These are phyloP conservation scores for Chelonia mydas DNA, from an alignment of 2,797 vertebrate species.

Conservation along the genomic window DNA sequence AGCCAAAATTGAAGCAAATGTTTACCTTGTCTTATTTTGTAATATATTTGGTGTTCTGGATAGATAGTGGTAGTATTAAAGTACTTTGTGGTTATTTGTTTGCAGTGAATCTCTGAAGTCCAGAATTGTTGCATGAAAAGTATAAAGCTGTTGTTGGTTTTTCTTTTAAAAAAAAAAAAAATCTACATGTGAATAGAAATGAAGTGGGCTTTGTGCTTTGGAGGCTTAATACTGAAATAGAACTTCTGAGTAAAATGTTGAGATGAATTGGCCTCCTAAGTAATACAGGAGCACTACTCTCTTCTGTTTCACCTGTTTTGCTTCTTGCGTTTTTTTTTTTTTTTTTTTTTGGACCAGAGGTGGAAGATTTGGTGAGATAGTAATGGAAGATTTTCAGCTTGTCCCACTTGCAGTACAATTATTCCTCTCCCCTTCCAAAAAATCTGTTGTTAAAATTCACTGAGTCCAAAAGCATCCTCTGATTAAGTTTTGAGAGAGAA, in stretches of 20 bases:
- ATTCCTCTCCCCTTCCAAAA: conserved; percentile 40
- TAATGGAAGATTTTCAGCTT: conserved; percentile 50
- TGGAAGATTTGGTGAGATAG: conserved; percentile 40
- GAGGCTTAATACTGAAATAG: conserved; percentile 35
- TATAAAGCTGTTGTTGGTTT: conserved; percentile 52
- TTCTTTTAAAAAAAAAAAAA: background rate
- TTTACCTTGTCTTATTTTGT: conserved; percentile 71
- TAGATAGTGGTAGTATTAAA: conserved; percentile 61
- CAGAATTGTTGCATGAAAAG: conserved; percentile 63
- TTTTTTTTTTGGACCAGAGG: conserved; percentile 23
- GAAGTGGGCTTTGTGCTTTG: conserved; percentile 33
- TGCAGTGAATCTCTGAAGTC: conserved; percentile 63
- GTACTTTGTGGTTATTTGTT: conserved; percentile 55
- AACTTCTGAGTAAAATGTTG: conserved; percentile 38
- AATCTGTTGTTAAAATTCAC: conserved; percentile 33
- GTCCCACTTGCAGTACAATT: conserved; percentile 39
- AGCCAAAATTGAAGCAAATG: conserved; percentile 63
- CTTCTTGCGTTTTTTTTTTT: conserved; percentile 55
- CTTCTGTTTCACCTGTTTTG: conserved; percentile 51
- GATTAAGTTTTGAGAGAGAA: conserved; percentile 11
- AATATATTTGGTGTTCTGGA: conserved; percentile 60
- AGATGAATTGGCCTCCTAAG: conserved; percentile 55
- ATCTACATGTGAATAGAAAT: conserved; percentile 18
- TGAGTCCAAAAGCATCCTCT: conserved; percentile 28
- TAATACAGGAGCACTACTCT: conserved; percentile 49